Evolutionary conservation across 1,140 invertebrate species (phyloP), one percentile per base, ranked within the genome.

Genomic region (Achroia grisella): DNA sequence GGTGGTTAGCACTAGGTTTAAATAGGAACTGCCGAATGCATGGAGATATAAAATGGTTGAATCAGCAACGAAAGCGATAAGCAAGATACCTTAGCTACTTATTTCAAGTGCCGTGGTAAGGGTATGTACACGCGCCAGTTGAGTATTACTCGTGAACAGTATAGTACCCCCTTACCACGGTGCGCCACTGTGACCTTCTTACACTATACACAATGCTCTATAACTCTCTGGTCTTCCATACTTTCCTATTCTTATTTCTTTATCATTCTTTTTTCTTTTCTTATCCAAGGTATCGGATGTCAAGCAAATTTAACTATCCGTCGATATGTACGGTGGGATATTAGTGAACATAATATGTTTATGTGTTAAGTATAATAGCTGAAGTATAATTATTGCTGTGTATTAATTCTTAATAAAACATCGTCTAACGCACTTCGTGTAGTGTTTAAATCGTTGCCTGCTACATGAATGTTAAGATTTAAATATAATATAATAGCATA

Each of bases 281-380:
- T 48, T 58, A 56, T 44, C 35, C 15, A 46, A 37, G 48, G 47
- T 48, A 43, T 55, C 44, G 41, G 29, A 39, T 50, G 48, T 72
- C 76, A 80, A 83, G 76, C 76, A 83, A 80, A 83, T 83, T 80
- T 83, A 79, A 79, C 52, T 79, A 78, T 80, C 72, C 45, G 29
- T 53, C 51, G 33, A 60, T 54, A 52, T 55, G 35, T 61, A 52
- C 49, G 56, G 41, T 57, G 52, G 59, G 57, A 50, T 50, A 63
- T 56, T 40, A 60, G 52, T 50, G 44, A 64, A 48, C 50, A 60
- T 57, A 57, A 58, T 53, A 55, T 52, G 44, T 69, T 62, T 62
- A 62, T 56, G 53, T 69, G 51, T 57, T 63, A 66, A 70, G 56
- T 55, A 59, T 69, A 67, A 23, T 63, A 55, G 30, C 15, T 17